Percentiles rank a stretch among this genome's conserved stretches.
These are phyloP conservation scores for Herminia tarsipennalis DNA, from an alignment of 2,888 invertebrate genomes.

Conservation along the genomic window DNA sequence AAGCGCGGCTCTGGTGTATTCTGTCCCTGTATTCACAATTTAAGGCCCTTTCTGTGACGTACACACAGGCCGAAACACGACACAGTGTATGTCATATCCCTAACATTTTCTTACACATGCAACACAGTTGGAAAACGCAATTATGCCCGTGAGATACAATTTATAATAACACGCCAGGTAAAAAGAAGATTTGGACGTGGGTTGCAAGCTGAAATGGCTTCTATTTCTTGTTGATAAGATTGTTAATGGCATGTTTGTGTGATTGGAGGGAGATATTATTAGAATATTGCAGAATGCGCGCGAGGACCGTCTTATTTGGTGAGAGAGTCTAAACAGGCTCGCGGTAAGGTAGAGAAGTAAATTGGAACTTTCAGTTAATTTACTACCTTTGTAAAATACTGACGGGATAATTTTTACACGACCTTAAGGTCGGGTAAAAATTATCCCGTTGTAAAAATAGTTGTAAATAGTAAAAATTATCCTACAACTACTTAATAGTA, in stretches of 20 bases:
- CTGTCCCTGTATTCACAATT: conserved; percentile 43
- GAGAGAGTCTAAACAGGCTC: conserved; percentile 55
- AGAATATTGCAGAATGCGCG: conserved; percentile 73
- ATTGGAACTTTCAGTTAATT: not conserved
- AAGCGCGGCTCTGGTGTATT: conserved; percentile 44
- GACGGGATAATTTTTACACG: too few relatives aligned
- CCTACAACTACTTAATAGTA: too few relatives aligned
- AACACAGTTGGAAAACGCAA: conserved; percentile 48
- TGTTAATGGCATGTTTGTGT: conserved; percentile 25
- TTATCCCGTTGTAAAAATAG: too few relatives aligned
- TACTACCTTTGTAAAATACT: not conserved
- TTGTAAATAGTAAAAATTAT: too few relatives aligned
- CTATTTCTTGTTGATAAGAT: conserved; percentile 33
- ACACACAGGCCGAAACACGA: conserved; percentile 28
- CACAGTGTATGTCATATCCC: conserved; percentile 38
- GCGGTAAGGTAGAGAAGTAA: conserved; percentile 42
- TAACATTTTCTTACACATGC: conserved; percentile 15
- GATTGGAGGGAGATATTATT: conserved; percentile 57
- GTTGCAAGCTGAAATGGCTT: conserved; percentile 29
- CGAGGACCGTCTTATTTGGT: conserved; percentile 75
- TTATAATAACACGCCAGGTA: conserved; percentile 66
- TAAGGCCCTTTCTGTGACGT: conserved; percentile 31
- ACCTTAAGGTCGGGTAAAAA: too few relatives aligned
- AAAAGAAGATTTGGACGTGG: conserved; percentile 43
- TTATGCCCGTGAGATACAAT: conserved; percentile 52